Conservation (phyloP, 1,140 invertebrate species). For the Latrodectus geometricus region DNA sequence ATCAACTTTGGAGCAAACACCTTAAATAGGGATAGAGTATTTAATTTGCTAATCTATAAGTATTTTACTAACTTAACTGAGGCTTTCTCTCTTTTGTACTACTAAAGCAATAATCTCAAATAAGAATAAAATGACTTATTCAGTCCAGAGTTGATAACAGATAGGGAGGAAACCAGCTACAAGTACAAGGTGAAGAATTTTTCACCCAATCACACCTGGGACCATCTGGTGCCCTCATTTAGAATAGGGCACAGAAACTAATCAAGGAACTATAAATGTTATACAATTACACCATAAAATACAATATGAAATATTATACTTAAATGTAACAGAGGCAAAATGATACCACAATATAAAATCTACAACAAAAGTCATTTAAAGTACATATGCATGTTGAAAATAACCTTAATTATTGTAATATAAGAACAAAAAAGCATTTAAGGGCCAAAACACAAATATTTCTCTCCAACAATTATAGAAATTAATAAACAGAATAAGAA, state of each 20-base stretch:
- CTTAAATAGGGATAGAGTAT: not conserved
- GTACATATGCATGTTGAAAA: not conserved
- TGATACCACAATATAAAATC: not conserved
- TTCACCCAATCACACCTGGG: not conserved
- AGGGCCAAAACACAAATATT: too few relatives aligned
- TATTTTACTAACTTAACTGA: not conserved
- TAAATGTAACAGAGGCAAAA: not conserved
- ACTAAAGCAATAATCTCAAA: not conserved
- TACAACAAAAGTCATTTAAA: not conserved
- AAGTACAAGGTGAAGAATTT: not conserved
- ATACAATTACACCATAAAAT: not conserved
- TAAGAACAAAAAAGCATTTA: not conserved
- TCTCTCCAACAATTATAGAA: too few relatives aligned
- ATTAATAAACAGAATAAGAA: too few relatives aligned
- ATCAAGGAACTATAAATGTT: conserved; percentile 27
- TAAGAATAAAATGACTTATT: not conserved
- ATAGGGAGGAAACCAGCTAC: conserved; percentile 18
- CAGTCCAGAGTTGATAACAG: not conserved
- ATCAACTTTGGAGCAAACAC: not conserved
- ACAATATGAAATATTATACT: not conserved
- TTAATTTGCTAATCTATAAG: not conserved
- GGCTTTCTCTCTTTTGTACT: not conserved
- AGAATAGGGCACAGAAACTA: conserved; percentile 15
- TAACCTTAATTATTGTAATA: not conserved
- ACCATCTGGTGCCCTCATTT: conserved; percentile 45